Percentiles rank a stretch among this genome's conserved stretches.
Evolutionary conservation across 2,888 invertebrate genomes (phyloP).

Genomic region (Cheilosia impressa): DNA sequence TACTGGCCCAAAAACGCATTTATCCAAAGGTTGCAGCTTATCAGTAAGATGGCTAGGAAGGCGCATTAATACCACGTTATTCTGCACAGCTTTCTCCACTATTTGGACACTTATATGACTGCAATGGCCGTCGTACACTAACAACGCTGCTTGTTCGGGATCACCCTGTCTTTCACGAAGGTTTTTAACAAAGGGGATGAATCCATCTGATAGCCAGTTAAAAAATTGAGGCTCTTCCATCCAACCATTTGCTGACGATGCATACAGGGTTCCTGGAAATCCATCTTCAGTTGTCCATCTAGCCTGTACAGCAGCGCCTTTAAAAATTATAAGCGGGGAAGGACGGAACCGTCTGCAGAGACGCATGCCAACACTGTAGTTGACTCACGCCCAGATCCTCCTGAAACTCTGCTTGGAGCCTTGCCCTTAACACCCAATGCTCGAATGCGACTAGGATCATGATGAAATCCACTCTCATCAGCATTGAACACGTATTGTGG

Average conservation of each 20-base stretch:
- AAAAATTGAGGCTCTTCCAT: not conserved
- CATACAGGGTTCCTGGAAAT: slow-evolving; percentile 8
- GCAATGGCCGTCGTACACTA: no score
- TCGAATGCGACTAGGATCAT: not conserved
- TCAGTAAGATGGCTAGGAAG: no score
- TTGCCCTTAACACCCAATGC: slow-evolving; percentile 2
- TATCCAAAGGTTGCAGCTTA: no score
- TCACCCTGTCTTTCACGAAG: no score
- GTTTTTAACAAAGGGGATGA: no score
- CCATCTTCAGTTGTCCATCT: not conserved
- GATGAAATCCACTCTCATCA: slow-evolving; percentile 22
- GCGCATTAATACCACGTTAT: no score
- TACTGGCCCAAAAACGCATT: no score
- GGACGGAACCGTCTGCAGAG: slow-evolving; percentile 3
- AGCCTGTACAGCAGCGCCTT: not conserved
- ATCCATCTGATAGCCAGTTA: no score
- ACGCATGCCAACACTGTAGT: not conserved
- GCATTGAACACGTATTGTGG: slow-evolving; percentile 18
- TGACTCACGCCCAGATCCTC: slow-evolving; percentile 20
- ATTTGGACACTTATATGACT: no score
- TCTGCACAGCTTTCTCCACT: no score
- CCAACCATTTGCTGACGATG: not conserved
- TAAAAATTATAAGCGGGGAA: slow-evolving; percentile 14
- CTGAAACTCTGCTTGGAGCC: slow-evolving; percentile 8
- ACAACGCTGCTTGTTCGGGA: no score